Conservation (phyloP, 2,888 invertebrate species). For the Erynnis tages region DNA sequence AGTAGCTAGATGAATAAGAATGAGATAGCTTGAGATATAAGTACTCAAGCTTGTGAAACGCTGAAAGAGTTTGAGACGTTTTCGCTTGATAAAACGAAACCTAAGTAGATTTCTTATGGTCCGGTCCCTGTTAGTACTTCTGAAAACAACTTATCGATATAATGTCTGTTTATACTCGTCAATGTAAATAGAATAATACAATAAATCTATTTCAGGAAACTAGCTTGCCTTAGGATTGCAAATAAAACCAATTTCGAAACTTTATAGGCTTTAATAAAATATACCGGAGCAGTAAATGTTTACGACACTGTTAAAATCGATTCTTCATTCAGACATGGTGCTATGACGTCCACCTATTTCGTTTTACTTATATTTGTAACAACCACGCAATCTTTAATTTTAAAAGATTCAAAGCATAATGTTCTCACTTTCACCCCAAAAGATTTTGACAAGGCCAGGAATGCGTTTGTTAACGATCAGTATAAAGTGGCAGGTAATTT, state of each 20-base stretch:
- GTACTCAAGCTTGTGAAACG: too few species aligned
- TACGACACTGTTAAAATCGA: slow-evolving; percentile 25
- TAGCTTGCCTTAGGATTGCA: slow-evolving; percentile 2
- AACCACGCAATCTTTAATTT: not conserved
- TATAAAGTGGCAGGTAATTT: too few species aligned
- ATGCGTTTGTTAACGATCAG: not conserved
- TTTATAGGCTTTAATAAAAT: slow-evolving; percentile 35
- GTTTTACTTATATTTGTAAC: not conserved
- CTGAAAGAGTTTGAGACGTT: too few species aligned
- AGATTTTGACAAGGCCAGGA: not conserved
- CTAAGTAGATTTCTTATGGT: too few species aligned
- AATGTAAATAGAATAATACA: not conserved
- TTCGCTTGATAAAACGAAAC: too few species aligned
- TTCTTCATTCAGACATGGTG: slow-evolving; percentile 15
- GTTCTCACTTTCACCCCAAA: slow-evolving; percentile 4
- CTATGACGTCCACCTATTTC: slow-evolving; percentile 7
- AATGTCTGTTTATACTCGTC: too few species aligned
- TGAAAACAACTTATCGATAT: too few species aligned
- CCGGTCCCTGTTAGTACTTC: too few species aligned
- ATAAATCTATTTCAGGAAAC: slow-evolving; percentile 12
- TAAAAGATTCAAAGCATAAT: slow-evolving; percentile 6
- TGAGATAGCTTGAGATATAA: too few species aligned
- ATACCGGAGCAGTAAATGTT: slow-evolving; percentile 29
- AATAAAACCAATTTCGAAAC: slow-evolving; percentile 37
- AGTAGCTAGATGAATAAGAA: too few species aligned